Evolutionary conservation across 2,797 vertebrate species (phyloP).

Genomic region (Pseudochromis fuscus): DNA sequence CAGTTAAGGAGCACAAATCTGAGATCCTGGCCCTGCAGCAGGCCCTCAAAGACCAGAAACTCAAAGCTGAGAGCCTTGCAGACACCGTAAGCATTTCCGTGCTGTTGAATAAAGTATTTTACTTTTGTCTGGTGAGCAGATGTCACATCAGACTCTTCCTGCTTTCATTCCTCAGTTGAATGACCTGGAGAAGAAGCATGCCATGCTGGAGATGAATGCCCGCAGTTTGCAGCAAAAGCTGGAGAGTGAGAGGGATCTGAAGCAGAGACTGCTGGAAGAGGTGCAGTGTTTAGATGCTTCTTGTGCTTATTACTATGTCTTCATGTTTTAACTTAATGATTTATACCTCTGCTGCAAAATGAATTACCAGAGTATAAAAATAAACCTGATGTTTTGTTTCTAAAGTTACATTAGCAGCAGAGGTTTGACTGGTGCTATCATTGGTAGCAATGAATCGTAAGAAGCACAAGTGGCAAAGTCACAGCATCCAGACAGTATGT

Average conservation of each 20-base stretch:
- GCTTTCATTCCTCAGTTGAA: conserved; percentile 84
- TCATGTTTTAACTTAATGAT: background rate
- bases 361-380: background rate
- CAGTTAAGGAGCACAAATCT: conserved; percentile 97
- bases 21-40: conserved; percentile 97
- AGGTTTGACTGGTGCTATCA: background rate
- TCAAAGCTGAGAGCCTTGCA: conserved; percentile 97
- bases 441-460: background rate
- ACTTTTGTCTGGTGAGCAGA: conserved; percentile 2
- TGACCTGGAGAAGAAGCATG: conserved; percentile 97
- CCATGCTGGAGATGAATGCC: conserved; percentile 98
- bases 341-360: background rate
- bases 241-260: conserved; percentile 95
- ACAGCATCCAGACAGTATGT: conserved; percentile 1
- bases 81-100: conserved; percentile 88
- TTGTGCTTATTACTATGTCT: background rate
- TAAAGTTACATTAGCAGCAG: background rate
- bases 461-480: conserved; percentile 18
- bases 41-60: conserved; percentile 97
- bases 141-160: background rate
- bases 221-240: conserved; percentile 97
- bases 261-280: conserved; percentile 97
- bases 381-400: background rate
- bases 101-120: background rate
- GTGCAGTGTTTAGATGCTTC: conserved; percentile 71